phyloP scores from a whole-genome alignment of 2,113 vertebrate species.

The Malurus elegans region DNA sequence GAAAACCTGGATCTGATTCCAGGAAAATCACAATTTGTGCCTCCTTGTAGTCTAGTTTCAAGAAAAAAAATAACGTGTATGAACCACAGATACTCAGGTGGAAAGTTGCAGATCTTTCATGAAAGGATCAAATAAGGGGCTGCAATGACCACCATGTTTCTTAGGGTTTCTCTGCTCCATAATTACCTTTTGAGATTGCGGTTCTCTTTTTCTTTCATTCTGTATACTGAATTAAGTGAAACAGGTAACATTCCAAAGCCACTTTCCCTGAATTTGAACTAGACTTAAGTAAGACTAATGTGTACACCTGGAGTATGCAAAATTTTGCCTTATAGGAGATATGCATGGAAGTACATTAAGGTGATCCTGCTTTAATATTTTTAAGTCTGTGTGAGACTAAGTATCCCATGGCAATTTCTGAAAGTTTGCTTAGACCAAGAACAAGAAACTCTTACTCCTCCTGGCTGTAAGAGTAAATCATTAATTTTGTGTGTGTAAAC shows the following conservation, averaged over 20 bases:
- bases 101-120: background rate
- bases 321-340: background rate
- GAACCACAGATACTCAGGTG: background rate
- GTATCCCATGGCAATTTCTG: background rate
- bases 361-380: background rate
- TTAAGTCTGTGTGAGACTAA: background rate
- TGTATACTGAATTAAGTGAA: background rate
- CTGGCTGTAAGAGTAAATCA: background rate
- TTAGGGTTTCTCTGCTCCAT: background rate
- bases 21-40: background rate
- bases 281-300: background rate
- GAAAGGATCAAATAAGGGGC: background rate
- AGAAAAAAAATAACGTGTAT: background rate
- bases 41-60: background rate
- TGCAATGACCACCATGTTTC: background rate
- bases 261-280: background rate
- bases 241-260: background rate
- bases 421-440: background rate
- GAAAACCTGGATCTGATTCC: background rate
- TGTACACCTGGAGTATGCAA: background rate
- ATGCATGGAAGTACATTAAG: background rate
- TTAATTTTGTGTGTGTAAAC: background rate
- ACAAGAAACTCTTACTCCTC: background rate
- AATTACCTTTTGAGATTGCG: background rate
- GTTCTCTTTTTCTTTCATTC: background rate